These are phyloP conservation scores for Parazoanthus atlanticus DNA, from an alignment of 92 coral and sea anemone species.

Conservation along the genomic window DNA sequence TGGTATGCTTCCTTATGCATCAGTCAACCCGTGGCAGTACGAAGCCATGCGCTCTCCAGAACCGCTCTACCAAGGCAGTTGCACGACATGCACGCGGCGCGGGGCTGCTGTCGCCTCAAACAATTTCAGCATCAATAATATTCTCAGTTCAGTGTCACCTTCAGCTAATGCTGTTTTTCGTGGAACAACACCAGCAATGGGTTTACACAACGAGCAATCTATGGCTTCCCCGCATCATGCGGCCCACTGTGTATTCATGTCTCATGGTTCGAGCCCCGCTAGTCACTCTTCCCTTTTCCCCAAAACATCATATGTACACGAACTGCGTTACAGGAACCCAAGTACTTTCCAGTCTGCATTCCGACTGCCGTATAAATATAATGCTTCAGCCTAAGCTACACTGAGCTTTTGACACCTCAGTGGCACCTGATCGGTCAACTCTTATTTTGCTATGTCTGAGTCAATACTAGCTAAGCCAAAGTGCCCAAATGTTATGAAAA, in stretches of 20 bases:
- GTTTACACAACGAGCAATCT: slow-evolving; percentile 12
- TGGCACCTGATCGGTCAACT: background rate
- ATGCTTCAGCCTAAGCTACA: background rate
- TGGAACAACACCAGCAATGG: background rate
- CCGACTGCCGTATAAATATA: background rate
- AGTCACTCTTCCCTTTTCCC: background rate
- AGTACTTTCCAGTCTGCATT: background rate
- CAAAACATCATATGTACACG: background rate
- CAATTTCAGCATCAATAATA: slow-evolving; percentile 9
- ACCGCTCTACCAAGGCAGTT: slow-evolving; percentile 5
- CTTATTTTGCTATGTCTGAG: background rate
- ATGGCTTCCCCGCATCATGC: background rate
- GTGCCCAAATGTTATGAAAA: background rate
- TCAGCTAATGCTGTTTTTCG: background rate
- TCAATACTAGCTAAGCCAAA: no score
- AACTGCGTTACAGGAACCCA: background rate
- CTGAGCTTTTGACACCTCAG: background rate
- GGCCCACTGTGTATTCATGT: background rate
- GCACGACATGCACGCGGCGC: slow-evolving; percentile 11
- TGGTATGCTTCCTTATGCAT: background rate
- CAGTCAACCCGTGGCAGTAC: slow-evolving; percentile 3
- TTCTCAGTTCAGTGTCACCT: background rate
- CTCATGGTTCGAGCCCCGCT: background rate
- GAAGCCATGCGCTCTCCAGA: slow-evolving; percentile 5
- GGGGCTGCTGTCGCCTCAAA: background rate